Percentiles rank a stretch among this genome's conserved stretches.
Evolutionary conservation across 2,113 vertebrate species (phyloP).

Genomic region (Vombatus ursinus): DNA sequence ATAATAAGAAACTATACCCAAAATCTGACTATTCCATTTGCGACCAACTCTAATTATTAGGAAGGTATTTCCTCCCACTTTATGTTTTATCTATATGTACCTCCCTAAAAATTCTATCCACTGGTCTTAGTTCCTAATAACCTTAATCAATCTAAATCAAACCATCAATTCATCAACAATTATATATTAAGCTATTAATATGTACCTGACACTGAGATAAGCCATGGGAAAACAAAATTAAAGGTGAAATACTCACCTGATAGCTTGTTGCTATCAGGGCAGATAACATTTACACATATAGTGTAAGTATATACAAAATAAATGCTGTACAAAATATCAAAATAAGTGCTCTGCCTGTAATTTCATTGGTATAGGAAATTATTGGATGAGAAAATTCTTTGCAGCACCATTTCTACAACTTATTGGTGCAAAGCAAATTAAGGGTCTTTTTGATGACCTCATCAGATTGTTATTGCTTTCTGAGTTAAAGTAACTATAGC

Average conservation of each 20-base stretch:
- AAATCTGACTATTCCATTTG: neutral
- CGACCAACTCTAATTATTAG: neutral
- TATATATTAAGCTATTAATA: neutral
- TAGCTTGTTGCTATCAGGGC: neutral
- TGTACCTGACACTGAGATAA: neutral
- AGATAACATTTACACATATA: neutral
- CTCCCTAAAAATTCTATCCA: neutral
- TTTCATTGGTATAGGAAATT: neutral
- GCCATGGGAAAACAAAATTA: neutral
- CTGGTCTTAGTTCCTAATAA: neutral
- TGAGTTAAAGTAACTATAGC: neutral
- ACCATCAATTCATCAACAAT: neutral
- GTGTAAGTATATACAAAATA: neutral
- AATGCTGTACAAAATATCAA: neutral
- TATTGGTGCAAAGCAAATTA: neutral
- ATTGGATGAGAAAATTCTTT: neutral
- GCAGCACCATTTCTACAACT: neutral
- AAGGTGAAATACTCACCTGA: neutral
- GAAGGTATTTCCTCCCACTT: neutral
- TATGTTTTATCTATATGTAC: neutral
- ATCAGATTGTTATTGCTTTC: neutral
- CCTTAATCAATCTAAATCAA: neutral
- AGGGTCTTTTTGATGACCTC: neutral
- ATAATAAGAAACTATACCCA: neutral
- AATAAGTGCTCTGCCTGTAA: neutral